phyloP scores from a whole-genome alignment of 2,113 vertebrate species.

The Chauna torquata region DNA sequence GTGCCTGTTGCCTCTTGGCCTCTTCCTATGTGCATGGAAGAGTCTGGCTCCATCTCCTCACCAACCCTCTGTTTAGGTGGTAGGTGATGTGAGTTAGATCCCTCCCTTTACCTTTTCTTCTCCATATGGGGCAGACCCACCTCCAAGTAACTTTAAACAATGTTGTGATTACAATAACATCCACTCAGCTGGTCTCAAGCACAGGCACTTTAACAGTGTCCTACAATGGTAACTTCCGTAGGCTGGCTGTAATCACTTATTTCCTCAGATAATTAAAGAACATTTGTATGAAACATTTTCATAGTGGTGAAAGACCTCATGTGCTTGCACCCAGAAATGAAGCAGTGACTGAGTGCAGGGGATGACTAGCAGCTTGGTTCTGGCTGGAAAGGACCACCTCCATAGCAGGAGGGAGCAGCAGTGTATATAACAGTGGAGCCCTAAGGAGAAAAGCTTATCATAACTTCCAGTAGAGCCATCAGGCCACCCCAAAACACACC shows the following conservation, averaged over 20 bases:
- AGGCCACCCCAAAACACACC: background rate
- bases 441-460: background rate
- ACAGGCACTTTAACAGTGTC: background rate
- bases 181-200: background rate
- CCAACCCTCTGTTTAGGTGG: accelerated
- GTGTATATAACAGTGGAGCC: background rate
- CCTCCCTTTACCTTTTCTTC: background rate
- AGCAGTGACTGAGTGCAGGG: accelerated
- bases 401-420: background rate
- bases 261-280: background rate
- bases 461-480: background rate
- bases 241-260: background rate
- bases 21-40: background rate
- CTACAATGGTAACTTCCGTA: background rate
- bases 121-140: background rate
- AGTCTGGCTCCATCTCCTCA: background rate
- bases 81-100: background rate
- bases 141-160: background rate
- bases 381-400: no score
- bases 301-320: background rate
- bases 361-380: no score
- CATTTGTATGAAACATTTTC: background rate
- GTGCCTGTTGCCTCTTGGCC: background rate
- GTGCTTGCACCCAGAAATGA: background rate
- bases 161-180: background rate